Evolutionary conservation across 2,888 invertebrate species (phyloP), one percentile per base, ranked within the genome.

Genomic region (Tuberolachnus salignus): DNA sequence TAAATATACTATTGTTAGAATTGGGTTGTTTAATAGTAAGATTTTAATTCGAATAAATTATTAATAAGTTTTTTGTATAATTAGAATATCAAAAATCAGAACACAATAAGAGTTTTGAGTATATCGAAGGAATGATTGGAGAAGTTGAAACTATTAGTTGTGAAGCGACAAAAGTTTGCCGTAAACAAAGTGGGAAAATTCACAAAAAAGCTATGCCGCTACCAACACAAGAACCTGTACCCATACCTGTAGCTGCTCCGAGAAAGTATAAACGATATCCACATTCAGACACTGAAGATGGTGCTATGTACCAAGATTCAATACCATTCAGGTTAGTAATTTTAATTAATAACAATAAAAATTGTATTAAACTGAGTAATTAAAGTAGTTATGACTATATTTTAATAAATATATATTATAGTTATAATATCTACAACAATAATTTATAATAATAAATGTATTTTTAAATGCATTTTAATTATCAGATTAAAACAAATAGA

Each of bases 231-330:
- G 78, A 78, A 49, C 57, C 67, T 51, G 16, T 57, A 4, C 23
- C 67, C 3, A 16, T 67, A 16, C 67, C 67, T n/a, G 42, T 67
- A 9, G 78, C 69, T 42, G 78, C 67, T n/a, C 66, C 78, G 1
- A 78, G 78, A 78, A 78, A 69, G 69, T 67, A 69, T 71, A 80
- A 72, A 55, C 80, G 80, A 19, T 83, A 84, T 80, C 84, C 84
- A 14, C 83, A 83, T 81, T 84, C 84, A 4, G 84, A 84, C 80
- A 84, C 84, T 21, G 84, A 84, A 80, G 84, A 84, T 46, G 82
- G 83, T 49, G 83, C 83, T 46, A 84, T 73, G 53, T 66, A 71
- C 10, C 78, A 78, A 78, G 78, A 78, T 10, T 67, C 75, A 14
- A 46, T 46, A 42, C 49, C 78, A 2, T 78, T 78, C n/a, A 69